Evolutionary conservation across 2,113 vertebrate genomes (phyloP), one percentile per base, ranked within the genome.

Genomic region (Eubucco bourcierii): DNA sequence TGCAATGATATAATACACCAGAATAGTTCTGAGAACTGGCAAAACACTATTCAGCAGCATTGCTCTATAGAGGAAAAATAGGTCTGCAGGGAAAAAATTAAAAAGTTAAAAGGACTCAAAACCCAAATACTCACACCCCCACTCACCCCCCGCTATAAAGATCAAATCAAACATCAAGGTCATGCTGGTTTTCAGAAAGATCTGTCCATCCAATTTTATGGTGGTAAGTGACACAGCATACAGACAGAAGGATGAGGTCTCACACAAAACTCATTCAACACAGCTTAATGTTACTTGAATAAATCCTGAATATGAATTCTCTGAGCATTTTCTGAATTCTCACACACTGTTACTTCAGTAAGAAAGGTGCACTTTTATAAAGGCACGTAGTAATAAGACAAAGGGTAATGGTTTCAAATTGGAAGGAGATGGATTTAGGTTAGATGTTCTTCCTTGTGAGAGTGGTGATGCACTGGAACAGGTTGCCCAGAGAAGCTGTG

Each of bases 41-140:
- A 93, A 76, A 87, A 76, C 23, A 28, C 15, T 59, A 12, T 46
- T 80, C 33, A 66, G 59, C 53, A 93, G 74, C 29, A 55, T 34
- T 77, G 53, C 44, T 73, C 31, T 34, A 33, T 6, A 87, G n/a
- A 85, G n/a, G n/a, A 50, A 59, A 85, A 67, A 84, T 0, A 56
- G 27, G 41, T 44, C 87, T 74, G 60, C 33, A 87, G 28, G 53
- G 81, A 92, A 84, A 74, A 15, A 89, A 52, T 16, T 11, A 90
- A 52, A 77, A 56, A 2, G 52, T 7, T 77, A 78, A 80, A 90
- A 92, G 68, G 25, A 20, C 28, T 52, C 5, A 55, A 81, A 21
- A 0, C 0, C 5, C 11, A 17, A 10, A 19, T 21, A 15, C 20
- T 5, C 67, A n/a, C n/a, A n/a, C 7, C 14, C 15, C 17, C 18